Evolutionary conservation across 2,888 invertebrate species (phyloP), one percentile per base, ranked within the genome.

Genomic region (Drosophila ustulata): DNA sequence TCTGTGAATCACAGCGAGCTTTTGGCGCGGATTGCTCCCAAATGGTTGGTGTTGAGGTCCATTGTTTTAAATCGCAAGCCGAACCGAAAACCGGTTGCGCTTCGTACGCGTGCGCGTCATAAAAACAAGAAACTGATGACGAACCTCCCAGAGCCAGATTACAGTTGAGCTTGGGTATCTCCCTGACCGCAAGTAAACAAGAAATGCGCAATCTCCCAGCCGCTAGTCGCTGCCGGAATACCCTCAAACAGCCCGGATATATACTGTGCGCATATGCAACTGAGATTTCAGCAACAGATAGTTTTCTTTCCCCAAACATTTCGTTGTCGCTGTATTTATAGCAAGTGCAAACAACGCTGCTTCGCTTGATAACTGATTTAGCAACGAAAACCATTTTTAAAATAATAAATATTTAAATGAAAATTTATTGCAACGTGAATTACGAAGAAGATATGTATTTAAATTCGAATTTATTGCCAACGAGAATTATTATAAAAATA

Each of bases 181-280:
- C 86, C 83, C 71, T 37, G 56, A 75, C 79, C 83, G 70, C 86
- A 82, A 58, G 57, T 53, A 68, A 76, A 68, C 72, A 63, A 63
- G 62, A 58, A 58, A 58, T 45, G 37, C 25, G 23, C 39, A 1
- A 11, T n/a, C 11, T 39, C 2, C 25, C 9, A 9, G 28, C 5
- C n/a, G 3, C 9, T 13, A 52, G 39, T 4, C 71, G 63, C 45
- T 43, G 23, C 18, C 8, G 23, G 13, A 18, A 46, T 62, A 70
- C 74, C 47, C 74, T 74, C 7, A 25, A 30, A 8, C 11, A 37
- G 4, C 11, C 37, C 37, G 37, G n/a, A 37, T n/a, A 4, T 37
- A 37, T 37, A 37, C 11, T 37, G 5, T 4, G n/a, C 5, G n/a
- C 4, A 3, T 2, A 11, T 37, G 37, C 4, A 37, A 4, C n/a